A percentile compares a stretch with the other conserved stretches of the same genome.
These are phyloP conservation scores for Eutrigla gurnardus DNA, from an alignment of 2,797 vertebrate genomes.

Conservation along the genomic window DNA sequence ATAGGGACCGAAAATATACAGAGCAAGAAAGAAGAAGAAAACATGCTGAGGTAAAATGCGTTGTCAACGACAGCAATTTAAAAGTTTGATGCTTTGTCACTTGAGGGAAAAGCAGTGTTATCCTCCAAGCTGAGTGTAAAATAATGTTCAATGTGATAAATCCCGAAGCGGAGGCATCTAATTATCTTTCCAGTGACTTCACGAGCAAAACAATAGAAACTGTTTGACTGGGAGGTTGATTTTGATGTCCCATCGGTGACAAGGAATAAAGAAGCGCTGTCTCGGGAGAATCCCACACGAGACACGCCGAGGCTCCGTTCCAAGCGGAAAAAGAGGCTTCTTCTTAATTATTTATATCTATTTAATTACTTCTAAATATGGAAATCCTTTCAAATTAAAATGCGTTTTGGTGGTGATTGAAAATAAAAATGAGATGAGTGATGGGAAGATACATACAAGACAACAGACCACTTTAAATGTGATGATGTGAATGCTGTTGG, in stretches of 20 bases:
- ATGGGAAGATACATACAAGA: background rate
- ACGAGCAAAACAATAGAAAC: constrained; percentile 36
- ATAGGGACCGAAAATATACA: background rate
- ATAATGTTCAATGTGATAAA: constrained; percentile 36
- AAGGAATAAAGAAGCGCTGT: constrained; percentile 25
- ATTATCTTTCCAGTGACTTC: constrained; percentile 58
- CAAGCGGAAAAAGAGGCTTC: background rate
- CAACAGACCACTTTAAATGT: no score
- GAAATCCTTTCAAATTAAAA: constrained; percentile 31
- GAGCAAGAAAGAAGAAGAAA: background rate
- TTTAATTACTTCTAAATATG: constrained; percentile 26
- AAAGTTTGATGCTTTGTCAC: constrained; percentile 20
- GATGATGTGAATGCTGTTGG: background rate
- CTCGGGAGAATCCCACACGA: constrained; percentile 10
- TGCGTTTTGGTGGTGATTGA: background rate
- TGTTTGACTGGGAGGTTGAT: constrained; percentile 51
- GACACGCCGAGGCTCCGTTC: constrained; percentile 1
- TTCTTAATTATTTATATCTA: constrained; percentile 23
- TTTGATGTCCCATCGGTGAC: constrained; percentile 49
- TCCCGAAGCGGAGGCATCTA: constrained; percentile 39
- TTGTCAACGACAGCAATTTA: constrained; percentile 23
- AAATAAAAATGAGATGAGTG: background rate
- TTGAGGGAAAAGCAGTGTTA: constrained; percentile 24
- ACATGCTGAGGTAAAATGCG: constrained; percentile 13
- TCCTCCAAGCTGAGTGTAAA: constrained; percentile 10